Conservation (phyloP, 2,797 vertebrate species). For the Tangara arthus region DNA sequence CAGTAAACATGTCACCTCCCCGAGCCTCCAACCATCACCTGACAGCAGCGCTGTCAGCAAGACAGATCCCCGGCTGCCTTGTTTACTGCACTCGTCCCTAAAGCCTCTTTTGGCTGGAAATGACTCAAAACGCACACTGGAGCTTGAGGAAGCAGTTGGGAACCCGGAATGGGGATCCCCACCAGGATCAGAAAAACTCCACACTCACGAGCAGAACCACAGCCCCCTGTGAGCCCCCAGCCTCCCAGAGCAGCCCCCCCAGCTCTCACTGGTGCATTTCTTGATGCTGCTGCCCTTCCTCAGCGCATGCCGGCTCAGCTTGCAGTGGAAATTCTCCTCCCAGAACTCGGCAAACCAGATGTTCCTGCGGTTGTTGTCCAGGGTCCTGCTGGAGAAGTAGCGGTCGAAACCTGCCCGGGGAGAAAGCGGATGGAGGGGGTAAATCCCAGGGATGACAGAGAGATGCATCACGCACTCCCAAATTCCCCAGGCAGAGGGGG, state of each 20-base stretch:
- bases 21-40: slow-evolving; percentile 66
- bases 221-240: fast-evolving
- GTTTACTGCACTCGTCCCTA: slow-evolving; percentile 59
- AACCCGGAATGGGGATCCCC: background rate
- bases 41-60: slow-evolving; percentile 69
- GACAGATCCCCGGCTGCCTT: slow-evolving; percentile 67
- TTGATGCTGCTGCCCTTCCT: slow-evolving; percentile 91
- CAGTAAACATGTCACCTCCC: slow-evolving; percentile 69
- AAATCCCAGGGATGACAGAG: background rate
- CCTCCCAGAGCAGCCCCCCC: background rate
- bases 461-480: background rate
- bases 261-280: slow-evolving; percentile 93
- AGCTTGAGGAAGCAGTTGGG: background rate
- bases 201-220: fast-evolving
- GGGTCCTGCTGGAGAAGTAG: slow-evolving; percentile 91
- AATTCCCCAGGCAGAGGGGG: background rate
- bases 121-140: background rate
- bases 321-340: slow-evolving; percentile 97
- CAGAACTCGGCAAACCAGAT: slow-evolving; percentile 97
- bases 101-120: slow-evolving; percentile 14
- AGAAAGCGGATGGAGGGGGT: background rate
- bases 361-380: slow-evolving; percentile 95
- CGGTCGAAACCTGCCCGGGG: slow-evolving; percentile 87
- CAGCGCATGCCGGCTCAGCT: slow-evolving; percentile 89
- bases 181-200: background rate